Conservation (phyloP, 2,113 vertebrate species). For the Cathartes aura region DNA sequence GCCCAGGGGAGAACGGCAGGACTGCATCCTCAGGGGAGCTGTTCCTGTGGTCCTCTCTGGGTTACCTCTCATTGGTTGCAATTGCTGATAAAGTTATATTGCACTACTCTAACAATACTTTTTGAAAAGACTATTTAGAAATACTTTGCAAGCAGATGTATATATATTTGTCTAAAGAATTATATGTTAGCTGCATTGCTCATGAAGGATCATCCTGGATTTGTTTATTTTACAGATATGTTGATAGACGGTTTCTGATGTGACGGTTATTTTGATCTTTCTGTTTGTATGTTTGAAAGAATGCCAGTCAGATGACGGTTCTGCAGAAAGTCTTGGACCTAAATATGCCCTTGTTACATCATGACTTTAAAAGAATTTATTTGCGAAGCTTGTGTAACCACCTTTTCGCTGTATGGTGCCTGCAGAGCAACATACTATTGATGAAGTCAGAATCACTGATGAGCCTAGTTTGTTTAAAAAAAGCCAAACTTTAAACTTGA, state of each 20-base stretch:
- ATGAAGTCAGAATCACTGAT: not conserved
- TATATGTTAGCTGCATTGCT: slow-evolving; percentile 59
- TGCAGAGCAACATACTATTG: not conserved
- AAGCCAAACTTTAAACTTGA: slow-evolving; percentile 24
- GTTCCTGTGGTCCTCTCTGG: not conserved
- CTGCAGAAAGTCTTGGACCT: slow-evolving; percentile 48
- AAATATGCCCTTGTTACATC: slow-evolving; percentile 9
- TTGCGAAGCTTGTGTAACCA: not conserved
- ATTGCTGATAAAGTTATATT: slow-evolving; percentile 62
- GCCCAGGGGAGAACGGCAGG: not conserved
- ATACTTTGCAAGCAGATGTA: slow-evolving; percentile 36
- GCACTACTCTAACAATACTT: slow-evolving; percentile 72
- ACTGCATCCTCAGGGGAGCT: not conserved
- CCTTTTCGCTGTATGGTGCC: slow-evolving; percentile 9
- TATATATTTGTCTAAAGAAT: slow-evolving; percentile 62
- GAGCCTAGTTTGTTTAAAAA: slow-evolving; percentile 18
- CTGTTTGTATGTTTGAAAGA: slow-evolving; percentile 66
- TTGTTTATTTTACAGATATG: slow-evolving; percentile 69
- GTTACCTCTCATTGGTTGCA: slow-evolving; percentile 27
- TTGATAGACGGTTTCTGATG: slow-evolving; percentile 64
- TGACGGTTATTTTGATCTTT: slow-evolving; percentile 55
- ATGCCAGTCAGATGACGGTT: slow-evolving; percentile 25
- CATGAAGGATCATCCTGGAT: slow-evolving; percentile 50
- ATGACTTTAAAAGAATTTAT: not conserved
- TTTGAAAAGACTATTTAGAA: slow-evolving; percentile 57